Evolutionary conservation across 2,888 invertebrate species (phyloP), one percentile per base, ranked within the genome.

Genomic region (Dicranocentrus wangi): DNA sequence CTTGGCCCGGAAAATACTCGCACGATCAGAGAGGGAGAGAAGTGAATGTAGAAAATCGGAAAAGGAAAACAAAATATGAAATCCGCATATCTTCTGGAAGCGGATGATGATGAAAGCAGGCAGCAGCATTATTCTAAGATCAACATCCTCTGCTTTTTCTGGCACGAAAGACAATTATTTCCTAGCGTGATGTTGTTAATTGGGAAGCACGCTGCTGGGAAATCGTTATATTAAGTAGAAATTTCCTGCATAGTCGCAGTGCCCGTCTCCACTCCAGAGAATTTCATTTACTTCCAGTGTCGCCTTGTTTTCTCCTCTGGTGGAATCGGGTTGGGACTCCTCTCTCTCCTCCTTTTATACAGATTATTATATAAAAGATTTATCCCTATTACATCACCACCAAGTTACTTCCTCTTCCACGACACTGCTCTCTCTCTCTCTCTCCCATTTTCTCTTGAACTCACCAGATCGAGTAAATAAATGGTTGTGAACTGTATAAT

Each of bases 101-200:
- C n/a, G n/a, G n/a, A n/a, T n/a, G n/a, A n/a, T n/a, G n/a, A n/a
- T n/a, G n/a, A n/a, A n/a, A n/a, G n/a, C n/a, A n/a, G n/a, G n/a
- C n/a, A n/a, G n/a, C n/a, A n/a, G n/a, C n/a, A n/a, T n/a, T n/a
- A n/a, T n/a, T n/a, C n/a, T 27, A 71, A 60, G 60, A 60, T 60
- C 71, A 61, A 32, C 71, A 71, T 61, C 60, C 71, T 70, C 55
- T 68, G 5, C 68, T n/a, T n/a, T 71, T 71, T 39, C 25, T 61
- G 71, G 60, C 71, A 71, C 58, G 61, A 71, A 73, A 63, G 73
- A 53, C 65, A 73, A 63, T 73, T 73, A 63, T 53, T 73, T 73
- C 23, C 27, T 73, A 63, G 73, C 53, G 73, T 73, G 75, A 75
- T 66, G 42, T n/a, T 43, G 43, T 75, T 75, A 75, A 75, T 75